Evolutionary conservation across 2,113 vertebrate genomes (phyloP), one percentile per base, ranked within the genome.

Genomic region (Callipepla squamata): DNA sequence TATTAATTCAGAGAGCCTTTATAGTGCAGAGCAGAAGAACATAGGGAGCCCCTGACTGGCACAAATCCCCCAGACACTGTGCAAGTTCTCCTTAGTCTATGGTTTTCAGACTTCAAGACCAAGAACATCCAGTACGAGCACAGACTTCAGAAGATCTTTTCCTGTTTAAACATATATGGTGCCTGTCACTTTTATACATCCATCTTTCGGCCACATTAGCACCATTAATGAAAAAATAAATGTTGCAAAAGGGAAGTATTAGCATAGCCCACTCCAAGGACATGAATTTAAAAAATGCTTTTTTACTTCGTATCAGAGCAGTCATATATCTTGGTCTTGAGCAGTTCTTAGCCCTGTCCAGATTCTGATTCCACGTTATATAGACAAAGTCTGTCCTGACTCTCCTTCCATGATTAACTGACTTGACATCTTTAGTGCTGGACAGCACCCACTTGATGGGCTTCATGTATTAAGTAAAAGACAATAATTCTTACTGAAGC

Each of bases 201-300:
- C 12, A 86, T 89, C 80, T 81, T 81, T 68, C 6, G 40, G 66
- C 80, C 80, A 92, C 40, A 81, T 96, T 79, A 89, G 40, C 74
- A 81, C 62, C 4, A 11, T 65, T 95, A 94, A 95, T 94, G 95
- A 93, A 90, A 90, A 92, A 92, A 96, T 95, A 87, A 95, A 96
- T 94, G 96, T 96, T 96, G 91, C 92, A 96, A 79, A 94, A 96
- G 89, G 85, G 66, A 92, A 89, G 80, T 76, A 90, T 95, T 90
- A 94, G 92, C 74, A 81, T 13, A 95, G 77, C 28, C 80, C 88
- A 79, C 57, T 38, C 18, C 66, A 57, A 57, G 38, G 40, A 61
- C 58, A 93, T 95, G 89, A 92, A 96, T 92, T 96, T 94, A 58
- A 90, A 96, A 95, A 80, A 79, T 0, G 30, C 89, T 95, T 90